These are phyloP conservation scores for Panthera tigris DNA, from an alignment of 2,113 vertebrate genomes.

Conservation along the genomic window DNA sequence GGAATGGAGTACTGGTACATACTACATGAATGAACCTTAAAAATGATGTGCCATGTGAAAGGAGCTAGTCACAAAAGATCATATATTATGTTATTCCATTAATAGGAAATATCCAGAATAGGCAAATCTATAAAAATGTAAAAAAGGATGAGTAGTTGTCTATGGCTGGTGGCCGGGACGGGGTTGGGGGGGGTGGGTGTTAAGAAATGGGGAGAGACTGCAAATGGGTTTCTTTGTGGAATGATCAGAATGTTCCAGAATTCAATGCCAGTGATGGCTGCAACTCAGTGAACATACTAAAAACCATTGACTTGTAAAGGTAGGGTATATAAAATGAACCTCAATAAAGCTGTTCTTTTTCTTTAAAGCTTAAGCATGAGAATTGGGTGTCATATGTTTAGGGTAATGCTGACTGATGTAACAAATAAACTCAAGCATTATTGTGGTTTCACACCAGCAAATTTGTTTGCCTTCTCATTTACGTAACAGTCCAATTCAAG, in stretches of 20 bases:
- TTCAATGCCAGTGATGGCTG: neutral
- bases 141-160: neutral
- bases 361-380: neutral
- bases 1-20: neutral
- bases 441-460: neutral
- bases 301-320: neutral
- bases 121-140: neutral
- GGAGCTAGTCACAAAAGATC: neutral
- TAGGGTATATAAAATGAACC: neutral
- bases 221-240: neutral
- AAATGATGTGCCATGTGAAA: neutral
- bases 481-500: neutral
- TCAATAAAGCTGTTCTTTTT: neutral
- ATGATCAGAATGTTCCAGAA: neutral
- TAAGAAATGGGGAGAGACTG: neutral
- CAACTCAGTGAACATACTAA: neutral
- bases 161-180: neutral
- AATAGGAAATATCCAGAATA: neutral
- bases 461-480: neutral
- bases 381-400: neutral
- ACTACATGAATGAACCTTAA: neutral
- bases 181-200: neutral
- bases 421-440: neutral
- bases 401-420: neutral
- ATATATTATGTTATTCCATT: neutral